Evolutionary conservation across 2,888 invertebrate genomes (phyloP).

Genomic region (Coenonympha glycerion): DNA sequence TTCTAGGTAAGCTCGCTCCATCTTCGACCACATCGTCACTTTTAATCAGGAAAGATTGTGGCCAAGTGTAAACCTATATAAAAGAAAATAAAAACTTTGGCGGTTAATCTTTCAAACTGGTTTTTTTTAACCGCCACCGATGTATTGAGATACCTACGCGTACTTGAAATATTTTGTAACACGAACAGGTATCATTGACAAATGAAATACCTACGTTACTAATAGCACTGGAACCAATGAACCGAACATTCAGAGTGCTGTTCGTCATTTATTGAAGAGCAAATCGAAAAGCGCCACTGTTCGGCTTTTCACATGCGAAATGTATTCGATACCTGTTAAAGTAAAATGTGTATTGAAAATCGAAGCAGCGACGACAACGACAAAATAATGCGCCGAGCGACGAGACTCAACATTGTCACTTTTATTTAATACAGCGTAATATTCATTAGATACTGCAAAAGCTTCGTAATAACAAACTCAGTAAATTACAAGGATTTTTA

Average conservation of each 20-base stretch:
- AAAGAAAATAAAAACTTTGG: too few species aligned
- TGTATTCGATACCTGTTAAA: conserved; percentile 13
- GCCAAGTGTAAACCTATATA: too few species aligned
- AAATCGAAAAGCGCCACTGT: conserved; percentile 18
- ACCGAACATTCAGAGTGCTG: conserved; percentile 20
- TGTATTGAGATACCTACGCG: too few species aligned
- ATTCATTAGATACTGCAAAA: background rate
- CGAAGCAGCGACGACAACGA: conserved; percentile 3
- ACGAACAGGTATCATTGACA: conserved; percentile 6
- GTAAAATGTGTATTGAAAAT: conserved; percentile 17
- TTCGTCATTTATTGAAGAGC: conserved; percentile 23
- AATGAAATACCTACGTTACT: conserved; percentile 19
- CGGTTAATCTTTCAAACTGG: too few species aligned
- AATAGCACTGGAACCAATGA: conserved; percentile 20
- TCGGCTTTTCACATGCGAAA: conserved; percentile 17
- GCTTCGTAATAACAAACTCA: background rate
- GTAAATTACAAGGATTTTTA: background rate
- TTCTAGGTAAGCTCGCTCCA: too few species aligned
- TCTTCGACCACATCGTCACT: too few species aligned
- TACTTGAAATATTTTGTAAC: background rate
- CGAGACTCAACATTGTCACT: background rate
- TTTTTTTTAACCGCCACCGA: background rate
- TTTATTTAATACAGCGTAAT: conserved; percentile 1
- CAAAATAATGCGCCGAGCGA: background rate
- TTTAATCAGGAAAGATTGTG: too few species aligned